A percentile compares a stretch with the other conserved stretches of the same genome.
Conservation (phyloP, 2,113 vertebrate species). For the Myrmophylax atrothorax region DNA sequence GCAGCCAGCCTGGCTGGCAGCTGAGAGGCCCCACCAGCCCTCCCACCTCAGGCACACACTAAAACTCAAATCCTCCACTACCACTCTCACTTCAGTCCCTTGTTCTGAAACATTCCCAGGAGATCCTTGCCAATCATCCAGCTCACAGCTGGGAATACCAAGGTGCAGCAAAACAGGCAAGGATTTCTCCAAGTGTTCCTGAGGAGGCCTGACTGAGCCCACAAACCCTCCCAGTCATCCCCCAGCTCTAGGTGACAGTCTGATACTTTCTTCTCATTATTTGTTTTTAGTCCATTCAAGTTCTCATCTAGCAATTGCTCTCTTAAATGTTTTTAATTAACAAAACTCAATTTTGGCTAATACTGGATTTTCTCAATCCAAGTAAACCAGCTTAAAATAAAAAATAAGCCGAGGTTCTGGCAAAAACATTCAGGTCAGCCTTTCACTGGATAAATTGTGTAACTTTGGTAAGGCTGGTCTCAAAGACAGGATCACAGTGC, state of each 20-base stretch:
- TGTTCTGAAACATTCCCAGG: background rate
- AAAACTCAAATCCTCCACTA: background rate
- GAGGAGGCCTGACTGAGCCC: background rate
- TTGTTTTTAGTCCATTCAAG: background rate
- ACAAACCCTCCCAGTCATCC: background rate
- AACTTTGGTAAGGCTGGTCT: constrained; percentile 36
- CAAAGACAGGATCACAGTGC: constrained; percentile 28
- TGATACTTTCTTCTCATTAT: background rate
- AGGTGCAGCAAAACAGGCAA: background rate
- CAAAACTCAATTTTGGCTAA: constrained; percentile 55
- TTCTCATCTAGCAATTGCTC: background rate
- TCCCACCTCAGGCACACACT: background rate
- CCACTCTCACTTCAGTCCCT: background rate
- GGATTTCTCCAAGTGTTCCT: background rate
- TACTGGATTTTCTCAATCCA: constrained; percentile 62
- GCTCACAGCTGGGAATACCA: background rate
- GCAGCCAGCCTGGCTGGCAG: background rate
- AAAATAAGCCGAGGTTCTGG: constrained; percentile 46
- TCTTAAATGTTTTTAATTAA: constrained; percentile 54
- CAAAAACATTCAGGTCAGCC: constrained; percentile 44
- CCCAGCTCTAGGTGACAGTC: background rate
- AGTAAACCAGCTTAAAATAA: constrained; percentile 59
- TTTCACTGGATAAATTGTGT: constrained; percentile 25
- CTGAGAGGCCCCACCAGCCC: background rate
- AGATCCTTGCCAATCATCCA: background rate